These are phyloP conservation scores for Xylophagus ater DNA, from an alignment of 2,888 invertebrate species.

Conservation along the genomic window DNA sequence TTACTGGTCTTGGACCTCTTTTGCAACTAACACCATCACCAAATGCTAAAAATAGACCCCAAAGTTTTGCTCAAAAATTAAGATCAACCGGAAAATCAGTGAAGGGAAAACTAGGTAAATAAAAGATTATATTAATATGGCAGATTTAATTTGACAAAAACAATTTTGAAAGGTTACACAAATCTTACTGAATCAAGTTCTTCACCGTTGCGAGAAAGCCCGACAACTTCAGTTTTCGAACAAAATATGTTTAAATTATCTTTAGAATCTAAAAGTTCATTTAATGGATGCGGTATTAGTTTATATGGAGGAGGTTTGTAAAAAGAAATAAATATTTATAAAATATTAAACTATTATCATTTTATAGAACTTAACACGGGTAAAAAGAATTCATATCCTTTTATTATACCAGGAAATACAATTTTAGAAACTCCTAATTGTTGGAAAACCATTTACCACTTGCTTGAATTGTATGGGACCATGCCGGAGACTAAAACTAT, in stretches of 20 bases:
- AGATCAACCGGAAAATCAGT: constrained; percentile 76
- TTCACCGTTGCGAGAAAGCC: constrained; percentile 53
- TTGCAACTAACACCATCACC: constrained; percentile 38
- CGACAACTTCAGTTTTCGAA: constrained; percentile 44
- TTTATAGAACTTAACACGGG: too few relatives aligned
- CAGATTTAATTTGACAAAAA: background rate
- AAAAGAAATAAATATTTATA: too few relatives aligned
- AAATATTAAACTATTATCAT: too few relatives aligned
- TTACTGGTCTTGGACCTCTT: constrained; percentile 30
- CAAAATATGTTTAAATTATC: constrained; percentile 31
- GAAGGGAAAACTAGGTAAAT: constrained; percentile 48
- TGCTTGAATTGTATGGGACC: constrained; percentile 84
- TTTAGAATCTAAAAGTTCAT: constrained; percentile 34
- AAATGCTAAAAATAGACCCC: constrained; percentile 49
- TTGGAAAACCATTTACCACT: constrained; percentile 89
- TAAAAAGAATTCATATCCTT: constrained; percentile 27
- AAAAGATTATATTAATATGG: background rate
- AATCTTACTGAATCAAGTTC: constrained; percentile 64
- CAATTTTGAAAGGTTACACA: constrained; percentile 49
- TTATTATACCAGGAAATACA: constrained; percentile 32
- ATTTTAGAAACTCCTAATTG: constrained; percentile 54
- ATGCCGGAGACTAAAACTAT: constrained; percentile 93
- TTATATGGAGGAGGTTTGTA: constrained; percentile 23
- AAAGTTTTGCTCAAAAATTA: constrained; percentile 80
- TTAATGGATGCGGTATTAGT: constrained; percentile 35